Percentiles rank a stretch among this genome's conserved stretches.
Evolutionary conservation across 2,888 invertebrate species (phyloP).

Genomic region (Pycnomerus fuliginosus): DNA sequence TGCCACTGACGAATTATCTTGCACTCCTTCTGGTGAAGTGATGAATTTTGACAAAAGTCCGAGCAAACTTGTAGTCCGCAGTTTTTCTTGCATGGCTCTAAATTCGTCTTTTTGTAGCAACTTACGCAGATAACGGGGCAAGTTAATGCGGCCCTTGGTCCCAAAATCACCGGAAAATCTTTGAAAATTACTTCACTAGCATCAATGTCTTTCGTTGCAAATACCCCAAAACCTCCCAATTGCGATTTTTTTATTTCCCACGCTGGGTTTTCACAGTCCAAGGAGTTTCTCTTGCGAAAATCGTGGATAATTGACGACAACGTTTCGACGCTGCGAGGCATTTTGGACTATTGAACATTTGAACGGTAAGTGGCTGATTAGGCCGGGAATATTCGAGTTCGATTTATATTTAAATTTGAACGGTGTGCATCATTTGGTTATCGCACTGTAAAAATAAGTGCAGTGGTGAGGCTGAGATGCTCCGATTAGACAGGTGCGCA

Average conservation of each 20-base stretch:
- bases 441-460: constrained; percentile 10
- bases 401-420: constrained; percentile 11
- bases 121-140: constrained; percentile 64
- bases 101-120: constrained; percentile 56
- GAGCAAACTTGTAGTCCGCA: constrained; percentile 74
- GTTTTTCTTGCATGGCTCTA: constrained; percentile 57
- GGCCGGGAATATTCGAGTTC: constrained; percentile 9
- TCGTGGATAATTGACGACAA: constrained; percentile 5
- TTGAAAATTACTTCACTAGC: constrained; percentile 69
- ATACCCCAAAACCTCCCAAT: constrained; percentile 69
- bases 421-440: constrained; percentile 3
- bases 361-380: constrained; percentile 5
- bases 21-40: constrained; percentile 65
- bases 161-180: constrained; percentile 69
- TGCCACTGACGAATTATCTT: constrained; percentile 60
- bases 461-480: background rate
- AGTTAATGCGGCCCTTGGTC: constrained; percentile 62
- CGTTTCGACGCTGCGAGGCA: constrained; percentile 8
- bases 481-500: no score
- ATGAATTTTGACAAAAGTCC: constrained; percentile 60
- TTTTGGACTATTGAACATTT: constrained; percentile 1
- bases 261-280: constrained; percentile 42
- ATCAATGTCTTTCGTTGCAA: constrained; percentile 66
- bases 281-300: constrained; percentile 7
- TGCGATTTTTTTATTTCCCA: constrained; percentile 65